phyloP scores from a whole-genome alignment of 1,140 invertebrate genomes.

The Bathynomus jamesi region DNA sequence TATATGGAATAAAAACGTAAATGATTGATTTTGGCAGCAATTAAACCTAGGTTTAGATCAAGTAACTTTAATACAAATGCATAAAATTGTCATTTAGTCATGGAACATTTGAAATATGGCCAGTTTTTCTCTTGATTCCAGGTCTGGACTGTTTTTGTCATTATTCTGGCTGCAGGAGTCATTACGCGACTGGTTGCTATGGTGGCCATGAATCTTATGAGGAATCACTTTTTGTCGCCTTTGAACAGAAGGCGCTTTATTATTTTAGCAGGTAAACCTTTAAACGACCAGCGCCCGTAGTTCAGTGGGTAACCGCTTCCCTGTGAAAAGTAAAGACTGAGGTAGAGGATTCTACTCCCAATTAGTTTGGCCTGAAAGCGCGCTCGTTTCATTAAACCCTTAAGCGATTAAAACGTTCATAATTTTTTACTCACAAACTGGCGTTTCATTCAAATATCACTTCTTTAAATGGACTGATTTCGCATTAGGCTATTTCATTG shows the following conservation, averaged over 20 bases:
- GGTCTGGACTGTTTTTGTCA: neutral
- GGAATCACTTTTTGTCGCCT: neutral
- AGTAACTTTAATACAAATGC: neutral
- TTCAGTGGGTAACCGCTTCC: too few relatives aligned
- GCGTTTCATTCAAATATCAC: too few relatives aligned
- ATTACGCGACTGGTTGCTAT: neutral
- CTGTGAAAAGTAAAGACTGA: too few relatives aligned
- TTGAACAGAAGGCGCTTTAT: neutral
- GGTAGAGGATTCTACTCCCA: too few relatives aligned
- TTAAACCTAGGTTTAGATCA: neutral
- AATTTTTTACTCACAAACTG: too few relatives aligned
- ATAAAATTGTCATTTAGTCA: neutral
- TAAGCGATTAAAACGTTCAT: too few relatives aligned
- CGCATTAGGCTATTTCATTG: too few relatives aligned
- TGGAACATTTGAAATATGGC: neutral
- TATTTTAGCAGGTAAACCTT: neutral
- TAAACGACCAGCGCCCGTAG: too few relatives aligned
- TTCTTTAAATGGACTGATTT: too few relatives aligned
- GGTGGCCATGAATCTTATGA: neutral
- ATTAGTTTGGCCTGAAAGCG: too few relatives aligned
- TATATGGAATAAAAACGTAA: neutral
- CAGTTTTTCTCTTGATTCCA: neutral
- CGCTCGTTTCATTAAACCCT: too few relatives aligned
- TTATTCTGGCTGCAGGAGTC: neutral
- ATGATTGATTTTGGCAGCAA: neutral